Percentiles rank a stretch among this genome's conserved stretches.
phyloP scores from a whole-genome alignment of 2,113 vertebrate species.

The Lampris megalopsis region DNA sequence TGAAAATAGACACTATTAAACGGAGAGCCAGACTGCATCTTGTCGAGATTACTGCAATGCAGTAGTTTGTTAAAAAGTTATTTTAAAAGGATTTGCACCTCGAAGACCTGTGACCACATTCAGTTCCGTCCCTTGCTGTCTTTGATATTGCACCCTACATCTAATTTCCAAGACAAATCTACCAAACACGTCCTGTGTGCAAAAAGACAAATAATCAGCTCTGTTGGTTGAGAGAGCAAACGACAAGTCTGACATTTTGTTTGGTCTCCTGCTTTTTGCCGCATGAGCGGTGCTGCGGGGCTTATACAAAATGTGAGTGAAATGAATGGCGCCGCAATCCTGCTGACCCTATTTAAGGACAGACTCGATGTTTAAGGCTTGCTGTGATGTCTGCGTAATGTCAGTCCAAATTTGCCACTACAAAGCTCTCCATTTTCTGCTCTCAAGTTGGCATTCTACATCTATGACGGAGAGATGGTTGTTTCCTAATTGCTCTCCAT shows the following conservation, averaged over 20 bases:
- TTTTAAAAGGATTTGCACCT: constrained; percentile 35
- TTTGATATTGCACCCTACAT: constrained; percentile 45
- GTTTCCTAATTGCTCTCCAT: constrained; percentile 77
- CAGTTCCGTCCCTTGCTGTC: constrained; percentile 20
- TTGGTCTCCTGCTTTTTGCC: constrained; percentile 26
- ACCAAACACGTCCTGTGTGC: constrained; percentile 36
- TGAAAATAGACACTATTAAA: constrained; percentile 41
- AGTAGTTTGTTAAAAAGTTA: background rate
- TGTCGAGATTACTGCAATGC: constrained; percentile 25
- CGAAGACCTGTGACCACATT: constrained; percentile 29
- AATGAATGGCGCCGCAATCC: constrained; percentile 29
- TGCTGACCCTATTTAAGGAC: constrained; percentile 43
- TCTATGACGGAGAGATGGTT: constrained; percentile 68
- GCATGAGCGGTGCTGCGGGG: background rate
- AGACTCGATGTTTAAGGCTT: constrained; percentile 4
- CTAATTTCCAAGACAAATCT: constrained; percentile 47
- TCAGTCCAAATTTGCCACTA: constrained; percentile 36
- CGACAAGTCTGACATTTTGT: constrained; percentile 22
- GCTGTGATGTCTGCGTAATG: constrained; percentile 15
- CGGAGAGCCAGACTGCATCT: constrained; percentile 33
- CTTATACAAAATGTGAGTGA: constrained; percentile 18
- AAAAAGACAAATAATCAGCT: constrained; percentile 30
- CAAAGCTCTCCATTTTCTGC: constrained; percentile 39
- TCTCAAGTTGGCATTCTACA: constrained; percentile 48
- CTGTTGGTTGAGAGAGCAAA: constrained; percentile 40